Conservation (phyloP, 2,113 vertebrate species). For the Zosterops lateralis region DNA sequence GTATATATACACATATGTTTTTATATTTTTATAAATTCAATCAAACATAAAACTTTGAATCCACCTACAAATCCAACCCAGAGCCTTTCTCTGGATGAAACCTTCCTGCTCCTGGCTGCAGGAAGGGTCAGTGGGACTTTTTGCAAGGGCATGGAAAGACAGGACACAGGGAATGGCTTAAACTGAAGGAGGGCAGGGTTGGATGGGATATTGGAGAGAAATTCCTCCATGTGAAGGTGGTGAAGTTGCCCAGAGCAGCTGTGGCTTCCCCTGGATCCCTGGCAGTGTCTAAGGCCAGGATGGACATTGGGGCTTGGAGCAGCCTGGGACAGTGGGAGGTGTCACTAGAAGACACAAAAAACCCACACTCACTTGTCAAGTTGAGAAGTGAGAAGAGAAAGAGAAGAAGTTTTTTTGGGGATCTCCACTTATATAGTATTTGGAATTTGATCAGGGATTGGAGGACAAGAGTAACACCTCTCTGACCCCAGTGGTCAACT, state of each 20-base stretch:
- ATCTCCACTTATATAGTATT: too few relatives aligned
- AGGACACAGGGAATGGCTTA: not conserved
- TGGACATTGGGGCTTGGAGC: not conserved
- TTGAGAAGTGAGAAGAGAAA: too few relatives aligned
- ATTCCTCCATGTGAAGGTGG: fast-evolving
- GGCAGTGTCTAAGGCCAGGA: not conserved
- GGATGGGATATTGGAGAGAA: fast-evolving
- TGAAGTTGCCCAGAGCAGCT: not conserved
- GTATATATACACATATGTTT: fast-evolving
- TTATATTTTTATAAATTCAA: not conserved
- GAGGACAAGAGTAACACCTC: too few relatives aligned
- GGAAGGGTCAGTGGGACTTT: not conserved
- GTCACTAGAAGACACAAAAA: not conserved
- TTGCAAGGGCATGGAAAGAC: not conserved
- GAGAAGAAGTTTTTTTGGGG: too few relatives aligned
- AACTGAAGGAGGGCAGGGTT: not conserved
- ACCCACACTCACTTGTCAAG: too few relatives aligned
- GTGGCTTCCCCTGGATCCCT: not conserved
- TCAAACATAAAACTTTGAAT: not conserved
- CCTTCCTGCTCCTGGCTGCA: not conserved
- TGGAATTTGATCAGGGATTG: too few relatives aligned
- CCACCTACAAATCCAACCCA: not conserved
- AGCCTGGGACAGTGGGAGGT: not conserved
- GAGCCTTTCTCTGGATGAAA: not conserved
- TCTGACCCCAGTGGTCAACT: too few relatives aligned